Conservation (phyloP, 1,140 invertebrate genomes). For the Schlechtendalia chinensis region DNA sequence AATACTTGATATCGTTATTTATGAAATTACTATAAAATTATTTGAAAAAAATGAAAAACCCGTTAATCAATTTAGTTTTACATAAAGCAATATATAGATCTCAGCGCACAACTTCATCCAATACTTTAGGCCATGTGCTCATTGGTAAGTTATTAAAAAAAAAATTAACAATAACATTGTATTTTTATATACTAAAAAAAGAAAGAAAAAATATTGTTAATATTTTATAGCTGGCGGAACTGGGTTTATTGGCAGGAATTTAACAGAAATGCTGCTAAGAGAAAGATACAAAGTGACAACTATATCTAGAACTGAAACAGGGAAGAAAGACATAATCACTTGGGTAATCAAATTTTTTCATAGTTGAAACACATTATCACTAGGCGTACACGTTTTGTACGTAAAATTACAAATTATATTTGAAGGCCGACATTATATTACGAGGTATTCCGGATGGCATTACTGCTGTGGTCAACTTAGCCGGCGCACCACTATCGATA, state of each 20-base stretch:
- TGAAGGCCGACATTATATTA: conserved; percentile 66
- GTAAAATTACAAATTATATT: conserved; percentile 46
- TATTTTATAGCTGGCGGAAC: conserved; percentile 76
- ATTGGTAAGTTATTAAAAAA: neutral
- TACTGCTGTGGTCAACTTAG: conserved; percentile 80
- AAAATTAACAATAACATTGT: too few relatives aligned
- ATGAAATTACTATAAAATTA: too few relatives aligned
- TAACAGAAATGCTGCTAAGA: conserved; percentile 64
- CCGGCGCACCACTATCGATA: conserved; percentile 88
- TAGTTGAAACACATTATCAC: too few relatives aligned
- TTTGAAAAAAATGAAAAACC: neutral
- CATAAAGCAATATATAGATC: neutral
- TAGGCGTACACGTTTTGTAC: neutral
- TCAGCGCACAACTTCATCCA: too few relatives aligned
- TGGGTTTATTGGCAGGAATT: conserved; percentile 78
- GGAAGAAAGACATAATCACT: conserved; percentile 64
- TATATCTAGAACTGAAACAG: conserved; percentile 75
- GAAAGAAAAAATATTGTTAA: too few relatives aligned
- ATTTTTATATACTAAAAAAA: neutral
- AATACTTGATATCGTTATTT: too few relatives aligned
- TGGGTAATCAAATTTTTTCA: conserved; percentile 64
- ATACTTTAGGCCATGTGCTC: neutral
- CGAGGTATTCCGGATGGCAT: conserved; percentile 73
- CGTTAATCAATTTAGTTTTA: neutral
- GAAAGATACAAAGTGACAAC: conserved; percentile 73